A percentile compares a stretch with the other conserved stretches of the same genome.
Evolutionary conservation across 2,888 invertebrate species (phyloP).

Genomic region (Pardosa pseudoannulata): DNA sequence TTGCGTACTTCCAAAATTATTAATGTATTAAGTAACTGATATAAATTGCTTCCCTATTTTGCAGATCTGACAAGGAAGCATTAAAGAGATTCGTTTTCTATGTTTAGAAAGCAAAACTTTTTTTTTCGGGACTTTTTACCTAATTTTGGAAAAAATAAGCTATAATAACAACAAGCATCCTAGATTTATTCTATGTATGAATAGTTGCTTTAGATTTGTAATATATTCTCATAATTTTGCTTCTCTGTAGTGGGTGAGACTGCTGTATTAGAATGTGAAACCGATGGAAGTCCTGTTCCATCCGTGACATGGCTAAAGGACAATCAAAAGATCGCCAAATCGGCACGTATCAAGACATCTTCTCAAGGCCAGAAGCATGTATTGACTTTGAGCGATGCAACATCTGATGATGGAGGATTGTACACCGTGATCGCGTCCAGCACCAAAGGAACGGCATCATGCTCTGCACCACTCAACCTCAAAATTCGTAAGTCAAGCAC

Average conservation of each 20-base stretch:
- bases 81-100: no score
- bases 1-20: no score
- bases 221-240: no score
- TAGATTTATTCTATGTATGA: no score
- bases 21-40: background rate
- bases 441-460: conserved; percentile 84
- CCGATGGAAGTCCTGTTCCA: conserved; percentile 81
- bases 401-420: conserved; percentile 88
- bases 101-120: no score
- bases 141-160: no score
- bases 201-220: no score
- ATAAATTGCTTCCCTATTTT: background rate
- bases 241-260: conserved; percentile 86
- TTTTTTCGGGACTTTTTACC: no score
- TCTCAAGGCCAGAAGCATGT: conserved; percentile 81
- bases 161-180: no score
- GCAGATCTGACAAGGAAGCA: no score
- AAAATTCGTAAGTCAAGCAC: conserved; percentile 56
- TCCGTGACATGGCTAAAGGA: conserved; percentile 91
- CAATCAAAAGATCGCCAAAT: conserved; percentile 87
- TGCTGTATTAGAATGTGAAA: conserved; percentile 87
- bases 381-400: conserved; percentile 84
- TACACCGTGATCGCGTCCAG: conserved; percentile 93
- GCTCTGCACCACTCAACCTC: conserved; percentile 91
- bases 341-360: conserved; percentile 85